Percentiles rank a stretch among this genome's conserved stretches.
Evolutionary conservation across 2,797 vertebrate genomes (phyloP).

Genomic region (Cyclura pinguis): DNA sequence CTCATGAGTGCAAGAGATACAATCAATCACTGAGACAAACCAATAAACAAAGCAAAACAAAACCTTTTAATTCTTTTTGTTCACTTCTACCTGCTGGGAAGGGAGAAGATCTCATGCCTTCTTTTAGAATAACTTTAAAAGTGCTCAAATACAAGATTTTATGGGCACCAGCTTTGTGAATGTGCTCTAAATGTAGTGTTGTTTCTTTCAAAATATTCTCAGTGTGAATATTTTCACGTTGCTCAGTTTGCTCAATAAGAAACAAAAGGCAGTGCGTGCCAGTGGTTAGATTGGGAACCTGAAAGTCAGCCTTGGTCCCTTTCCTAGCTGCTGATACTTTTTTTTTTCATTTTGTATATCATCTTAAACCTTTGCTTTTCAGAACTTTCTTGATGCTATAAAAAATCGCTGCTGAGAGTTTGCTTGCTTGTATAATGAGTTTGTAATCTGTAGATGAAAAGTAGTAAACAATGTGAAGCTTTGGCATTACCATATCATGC

Average conservation of each 20-base stretch:
- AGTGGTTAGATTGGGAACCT: neutral
- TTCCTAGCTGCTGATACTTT: neutral
- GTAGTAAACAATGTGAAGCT: slow-evolving; percentile 20
- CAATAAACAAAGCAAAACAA: slow-evolving; percentile 7
- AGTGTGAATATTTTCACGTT: slow-evolving; percentile 24
- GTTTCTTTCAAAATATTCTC: no score
- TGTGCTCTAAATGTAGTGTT: slow-evolving; percentile 17
- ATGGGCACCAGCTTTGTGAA: slow-evolving; percentile 22
- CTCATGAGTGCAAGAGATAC: slow-evolving; percentile 35
- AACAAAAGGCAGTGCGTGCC: neutral
- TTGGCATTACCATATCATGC: neutral
- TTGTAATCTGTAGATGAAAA: slow-evolving; percentile 32
- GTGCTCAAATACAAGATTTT: neutral
- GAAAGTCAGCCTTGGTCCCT: slow-evolving; percentile 7
- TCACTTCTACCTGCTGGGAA: slow-evolving; percentile 31
- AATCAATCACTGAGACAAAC: slow-evolving; percentile 28
- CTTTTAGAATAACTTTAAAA: slow-evolving; percentile 17
- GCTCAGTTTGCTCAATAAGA: slow-evolving; percentile 22
- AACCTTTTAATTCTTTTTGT: neutral
- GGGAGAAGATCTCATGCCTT: slow-evolving; percentile 19
- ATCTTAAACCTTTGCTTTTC: slow-evolving; percentile 18
- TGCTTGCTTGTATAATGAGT: slow-evolving; percentile 1
- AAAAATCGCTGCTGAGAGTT: neutral
- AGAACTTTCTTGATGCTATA: slow-evolving; percentile 32
- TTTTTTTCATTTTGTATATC: neutral